Conservation (phyloP, 1,140 invertebrate species). For the Pteromalus puparum region DNA sequence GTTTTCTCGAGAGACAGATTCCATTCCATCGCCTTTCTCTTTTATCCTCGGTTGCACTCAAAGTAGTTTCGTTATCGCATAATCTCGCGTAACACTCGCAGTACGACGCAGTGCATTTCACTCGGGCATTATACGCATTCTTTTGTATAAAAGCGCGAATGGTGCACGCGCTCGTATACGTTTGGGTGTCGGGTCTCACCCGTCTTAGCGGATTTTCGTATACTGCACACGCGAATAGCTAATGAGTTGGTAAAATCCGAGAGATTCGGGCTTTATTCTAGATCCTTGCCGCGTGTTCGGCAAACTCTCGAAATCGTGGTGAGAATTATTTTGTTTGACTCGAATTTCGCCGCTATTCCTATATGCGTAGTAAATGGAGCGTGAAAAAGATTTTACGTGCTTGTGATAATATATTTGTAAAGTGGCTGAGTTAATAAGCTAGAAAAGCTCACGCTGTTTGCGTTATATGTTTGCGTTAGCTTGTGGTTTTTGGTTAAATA, state of each 20-base stretch:
- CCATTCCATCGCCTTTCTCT: too few relatives aligned
- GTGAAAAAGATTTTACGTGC: too few relatives aligned
- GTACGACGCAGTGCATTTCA: not conserved
- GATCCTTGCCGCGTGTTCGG: not conserved
- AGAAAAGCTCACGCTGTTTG: too few relatives aligned
- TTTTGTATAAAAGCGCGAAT: not conserved
- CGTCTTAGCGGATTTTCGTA: conserved; percentile 28
- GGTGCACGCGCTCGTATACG: not conserved
- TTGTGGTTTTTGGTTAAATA: too few relatives aligned
- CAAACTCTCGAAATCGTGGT: not conserved
- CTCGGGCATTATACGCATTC: not conserved
- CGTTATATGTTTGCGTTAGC: too few relatives aligned
- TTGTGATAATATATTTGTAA: too few relatives aligned
- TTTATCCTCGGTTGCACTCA: too few relatives aligned
- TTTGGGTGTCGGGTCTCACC: not conserved
- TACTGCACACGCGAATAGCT: conserved; percentile 12
- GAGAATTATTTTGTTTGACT: not conserved
- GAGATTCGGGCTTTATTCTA: not conserved
- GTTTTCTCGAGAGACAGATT: too few relatives aligned
- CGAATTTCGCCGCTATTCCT: too few relatives aligned
- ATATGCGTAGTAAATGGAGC: too few relatives aligned
- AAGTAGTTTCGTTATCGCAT: not conserved
- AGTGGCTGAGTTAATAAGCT: too few relatives aligned
- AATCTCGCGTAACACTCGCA: conserved; percentile 1
- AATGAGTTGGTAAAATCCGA: conserved; percentile 25